These are phyloP conservation scores for Auanema freiburgensis DNA, from an alignment of 2,888 invertebrate genomes.

Conservation along the genomic window DNA sequence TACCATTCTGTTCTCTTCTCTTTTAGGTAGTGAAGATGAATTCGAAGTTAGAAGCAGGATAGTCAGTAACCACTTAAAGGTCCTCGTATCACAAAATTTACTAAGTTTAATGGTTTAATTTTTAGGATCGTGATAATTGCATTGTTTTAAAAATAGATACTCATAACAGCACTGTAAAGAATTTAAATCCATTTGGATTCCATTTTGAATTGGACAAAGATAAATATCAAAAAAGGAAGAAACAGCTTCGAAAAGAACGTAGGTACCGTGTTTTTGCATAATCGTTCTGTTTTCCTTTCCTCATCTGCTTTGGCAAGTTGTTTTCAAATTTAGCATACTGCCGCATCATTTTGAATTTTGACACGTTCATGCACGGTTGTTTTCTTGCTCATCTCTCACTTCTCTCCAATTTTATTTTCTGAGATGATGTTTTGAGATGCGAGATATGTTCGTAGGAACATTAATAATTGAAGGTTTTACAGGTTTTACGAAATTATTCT, in stretches of 20 bases:
- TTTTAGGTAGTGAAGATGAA: conserved; percentile 30
- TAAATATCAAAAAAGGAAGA: conserved; percentile 35
- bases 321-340: neutral
- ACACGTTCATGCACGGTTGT: neutral
- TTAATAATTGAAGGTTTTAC: too few species aligned
- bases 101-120: neutral
- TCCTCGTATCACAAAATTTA: conserved; percentile 7
- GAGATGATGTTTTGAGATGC: too few species aligned
- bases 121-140: conserved; percentile 40
- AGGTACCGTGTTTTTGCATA: conserved; percentile 1
- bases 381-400: too few species aligned
- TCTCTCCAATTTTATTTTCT: neutral
- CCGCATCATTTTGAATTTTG: neutral
- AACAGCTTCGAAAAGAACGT: conserved; percentile 33
- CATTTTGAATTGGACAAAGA: conserved; percentile 48
- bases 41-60: conserved; percentile 42
- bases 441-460: too few species aligned
- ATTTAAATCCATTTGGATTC: conserved; percentile 45
- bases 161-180: conserved; percentile 33
- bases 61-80: conserved; percentile 40
- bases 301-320: neutral
- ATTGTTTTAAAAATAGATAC: conserved; percentile 46
- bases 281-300: neutral
- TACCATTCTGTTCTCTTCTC: neutral
- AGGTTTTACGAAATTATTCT: conserved; percentile 44